Percentiles rank a stretch among this genome's conserved stretches.
These are phyloP conservation scores for Rhyacophila evoluta DNA, from an alignment of 2,888 invertebrate species.

Conservation along the genomic window DNA sequence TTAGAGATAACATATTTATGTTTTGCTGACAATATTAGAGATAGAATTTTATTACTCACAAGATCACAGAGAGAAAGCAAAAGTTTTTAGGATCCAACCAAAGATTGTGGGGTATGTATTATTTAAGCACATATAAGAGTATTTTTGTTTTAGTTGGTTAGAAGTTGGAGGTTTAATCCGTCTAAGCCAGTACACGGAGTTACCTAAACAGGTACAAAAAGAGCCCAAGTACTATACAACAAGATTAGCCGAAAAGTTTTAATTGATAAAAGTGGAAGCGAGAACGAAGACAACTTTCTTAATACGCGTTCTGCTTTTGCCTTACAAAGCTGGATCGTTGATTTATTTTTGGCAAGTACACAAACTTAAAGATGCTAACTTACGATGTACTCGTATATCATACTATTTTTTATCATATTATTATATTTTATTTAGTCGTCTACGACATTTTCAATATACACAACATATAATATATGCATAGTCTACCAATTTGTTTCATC, in stretches of 20 bases:
- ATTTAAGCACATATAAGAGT: neutral
- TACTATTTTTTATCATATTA: no score
- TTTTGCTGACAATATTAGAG: neutral
- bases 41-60: neutral
- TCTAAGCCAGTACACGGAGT: constrained; percentile 1
- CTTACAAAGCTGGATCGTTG: neutral
- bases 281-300: constrained; percentile 7
- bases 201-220: neutral
- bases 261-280: constrained; percentile 47
- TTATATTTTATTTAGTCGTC: no score
- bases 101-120: neutral
- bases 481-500: no score
- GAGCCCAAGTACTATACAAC: neutral
- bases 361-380: no score
- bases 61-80: neutral
- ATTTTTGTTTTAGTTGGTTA: neutral
- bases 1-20: neutral
- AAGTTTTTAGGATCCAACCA: neutral
- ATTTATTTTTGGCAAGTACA: no score
- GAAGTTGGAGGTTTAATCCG: neutral
- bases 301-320: neutral
- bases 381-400: no score
- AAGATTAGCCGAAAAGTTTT: constrained; percentile 47
- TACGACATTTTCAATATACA: no score
- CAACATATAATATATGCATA: no score